Conservation (phyloP, 2,113 vertebrate genomes). For the Lonchura striata region DNA sequence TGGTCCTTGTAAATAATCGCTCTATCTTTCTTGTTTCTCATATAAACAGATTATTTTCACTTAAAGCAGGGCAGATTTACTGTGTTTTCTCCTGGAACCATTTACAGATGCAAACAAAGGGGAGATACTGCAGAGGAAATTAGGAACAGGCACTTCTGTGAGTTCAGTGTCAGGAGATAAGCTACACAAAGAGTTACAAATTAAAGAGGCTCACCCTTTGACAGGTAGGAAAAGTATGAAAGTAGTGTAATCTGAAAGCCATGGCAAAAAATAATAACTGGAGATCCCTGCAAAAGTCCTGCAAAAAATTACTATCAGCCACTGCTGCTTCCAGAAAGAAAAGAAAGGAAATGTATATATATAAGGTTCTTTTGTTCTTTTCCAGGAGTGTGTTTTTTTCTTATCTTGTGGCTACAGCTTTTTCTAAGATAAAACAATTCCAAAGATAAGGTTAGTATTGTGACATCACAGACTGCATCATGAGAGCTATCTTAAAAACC, state of each 20-base stretch:
- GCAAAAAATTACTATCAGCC: neutral
- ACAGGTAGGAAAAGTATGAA: neutral
- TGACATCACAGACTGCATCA: neutral
- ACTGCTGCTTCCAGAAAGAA: neutral
- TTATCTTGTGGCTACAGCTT: constrained; percentile 39
- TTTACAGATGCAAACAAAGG: neutral
- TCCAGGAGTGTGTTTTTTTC: neutral
- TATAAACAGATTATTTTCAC: neutral
- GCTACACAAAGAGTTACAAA: constrained; percentile 4
- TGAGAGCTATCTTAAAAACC: neutral
- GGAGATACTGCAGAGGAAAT: constrained; percentile 4
- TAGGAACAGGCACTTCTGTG: neutral
- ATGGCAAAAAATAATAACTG: neutral
- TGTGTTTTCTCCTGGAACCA: neutral
- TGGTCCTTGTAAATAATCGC: neutral
- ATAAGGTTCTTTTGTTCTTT: neutral
- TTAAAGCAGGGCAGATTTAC: neutral
- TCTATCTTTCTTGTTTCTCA: neutral
- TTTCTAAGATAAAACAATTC: constrained; percentile 23
- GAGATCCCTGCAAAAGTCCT: neutral
- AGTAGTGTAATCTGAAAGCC: neutral
- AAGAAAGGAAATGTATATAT: neutral
- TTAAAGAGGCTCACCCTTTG: neutral
- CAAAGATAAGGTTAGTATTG: neutral
- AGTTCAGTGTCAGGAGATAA: neutral